Percentiles rank a stretch among this genome's conserved stretches.
Evolutionary conservation across 2,113 vertebrate species (phyloP).

Genomic region (Embiotoca jacksoni): DNA sequence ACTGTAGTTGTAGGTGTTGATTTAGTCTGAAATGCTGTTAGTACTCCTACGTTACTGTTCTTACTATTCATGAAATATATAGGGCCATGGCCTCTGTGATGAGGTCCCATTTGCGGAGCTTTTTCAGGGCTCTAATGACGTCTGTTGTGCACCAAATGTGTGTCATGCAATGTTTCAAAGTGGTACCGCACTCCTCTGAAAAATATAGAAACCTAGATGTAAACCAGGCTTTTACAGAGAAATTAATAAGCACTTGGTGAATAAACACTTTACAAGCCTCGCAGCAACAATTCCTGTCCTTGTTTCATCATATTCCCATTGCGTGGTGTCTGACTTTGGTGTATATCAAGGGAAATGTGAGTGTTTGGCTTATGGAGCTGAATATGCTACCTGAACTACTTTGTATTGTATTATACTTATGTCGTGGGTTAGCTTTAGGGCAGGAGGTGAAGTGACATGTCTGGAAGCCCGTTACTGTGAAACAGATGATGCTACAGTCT

Average conservation of each 20-base stretch:
- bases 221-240: not conserved
- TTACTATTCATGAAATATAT: conserved; percentile 23
- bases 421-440: no score
- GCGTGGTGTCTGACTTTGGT: not conserved
- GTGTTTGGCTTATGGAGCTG: not conserved
- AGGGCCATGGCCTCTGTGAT: not conserved
- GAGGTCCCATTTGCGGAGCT: conserved; percentile 24
- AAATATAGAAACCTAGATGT: not conserved
- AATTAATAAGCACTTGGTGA: not conserved
- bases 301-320: not conserved
- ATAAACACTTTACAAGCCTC: not conserved
- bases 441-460: no score
- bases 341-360: conserved; percentile 2
- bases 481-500: no score
- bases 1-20: not conserved
- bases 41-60: conserved; percentile 12
- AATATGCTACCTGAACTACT: not conserved
- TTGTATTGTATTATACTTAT: no score
- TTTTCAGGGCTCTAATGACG: conserved; percentile 28
- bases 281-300: not conserved
- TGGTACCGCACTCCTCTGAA: conserved; percentile 1
- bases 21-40: conserved; percentile 4
- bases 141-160: conserved; percentile 3
- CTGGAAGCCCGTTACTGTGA: not conserved
- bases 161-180: conserved; percentile 28